Percentiles rank a stretch among this genome's conserved stretches.
Conservation (phyloP, 2,797 vertebrate species). For the Columba guinea region DNA sequence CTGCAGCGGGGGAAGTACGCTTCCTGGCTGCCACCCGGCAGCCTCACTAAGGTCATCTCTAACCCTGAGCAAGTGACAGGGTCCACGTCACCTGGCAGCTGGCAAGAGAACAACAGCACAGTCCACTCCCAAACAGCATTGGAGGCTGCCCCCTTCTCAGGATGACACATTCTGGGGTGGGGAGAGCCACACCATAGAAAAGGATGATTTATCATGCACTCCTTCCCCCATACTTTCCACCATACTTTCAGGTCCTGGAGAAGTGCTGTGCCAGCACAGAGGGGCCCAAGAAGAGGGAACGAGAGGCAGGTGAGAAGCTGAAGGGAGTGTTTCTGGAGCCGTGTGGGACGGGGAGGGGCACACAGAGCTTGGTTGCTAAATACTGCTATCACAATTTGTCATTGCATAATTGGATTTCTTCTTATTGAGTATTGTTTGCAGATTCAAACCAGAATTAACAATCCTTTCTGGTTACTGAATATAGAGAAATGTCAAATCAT, state of each 20-base stretch:
- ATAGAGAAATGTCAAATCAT: neutral
- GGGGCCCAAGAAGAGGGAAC: neutral
- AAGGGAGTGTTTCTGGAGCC: conserved; percentile 7
- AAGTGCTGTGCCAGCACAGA: neutral
- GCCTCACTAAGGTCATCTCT: neutral
- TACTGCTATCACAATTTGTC: neutral
- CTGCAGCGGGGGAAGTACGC: neutral
- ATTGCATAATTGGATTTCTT: neutral
- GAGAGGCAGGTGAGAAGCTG: neutral
- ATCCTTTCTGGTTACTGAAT: neutral
- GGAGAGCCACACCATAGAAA: neutral
- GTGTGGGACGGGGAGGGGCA: neutral
- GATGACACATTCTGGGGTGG: neutral
- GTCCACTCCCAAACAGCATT: neutral
- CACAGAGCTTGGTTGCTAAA: conserved; percentile 15
- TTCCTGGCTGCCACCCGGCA: neutral
- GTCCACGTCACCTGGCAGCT: neutral
- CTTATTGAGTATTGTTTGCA: neutral
- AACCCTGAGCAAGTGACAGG: accelerated
- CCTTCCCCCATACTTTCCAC: neutral
- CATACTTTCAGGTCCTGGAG: neutral
- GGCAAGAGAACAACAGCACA: neutral
- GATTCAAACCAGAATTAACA: conserved; percentile 1
- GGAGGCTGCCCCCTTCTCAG: neutral
- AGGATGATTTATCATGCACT: accelerated